These are phyloP conservation scores for Xiphias gladius DNA, from an alignment of 2,113 vertebrate genomes.

Conservation along the genomic window DNA sequence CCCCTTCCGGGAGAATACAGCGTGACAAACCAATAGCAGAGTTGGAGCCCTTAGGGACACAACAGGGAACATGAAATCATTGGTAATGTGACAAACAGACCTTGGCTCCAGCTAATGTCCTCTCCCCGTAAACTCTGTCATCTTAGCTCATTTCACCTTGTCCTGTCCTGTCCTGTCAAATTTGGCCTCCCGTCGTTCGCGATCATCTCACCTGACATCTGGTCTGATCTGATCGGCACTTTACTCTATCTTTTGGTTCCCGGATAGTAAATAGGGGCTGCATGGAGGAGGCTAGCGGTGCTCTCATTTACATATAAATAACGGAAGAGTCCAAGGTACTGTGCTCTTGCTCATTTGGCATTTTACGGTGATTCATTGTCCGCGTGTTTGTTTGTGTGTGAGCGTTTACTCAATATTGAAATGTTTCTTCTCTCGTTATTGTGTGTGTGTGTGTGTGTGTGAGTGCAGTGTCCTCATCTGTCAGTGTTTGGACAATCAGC, in stretches of 20 bases:
- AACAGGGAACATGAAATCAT: slow-evolving; percentile 50
- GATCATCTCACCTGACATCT: slow-evolving; percentile 45
- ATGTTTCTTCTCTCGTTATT: not conserved
- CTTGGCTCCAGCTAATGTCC: slow-evolving; percentile 41
- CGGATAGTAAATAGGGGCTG: slow-evolving; percentile 31
- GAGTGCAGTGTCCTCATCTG: slow-evolving; percentile 4
- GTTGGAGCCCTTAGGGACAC: slow-evolving; percentile 20
- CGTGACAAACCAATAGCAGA: not conserved
- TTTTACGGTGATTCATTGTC: slow-evolving; percentile 32
- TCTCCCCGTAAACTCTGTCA: slow-evolving; percentile 7
- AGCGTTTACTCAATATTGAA: not conserved
- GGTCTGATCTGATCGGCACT: slow-evolving; percentile 57
- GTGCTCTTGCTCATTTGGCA: slow-evolving; percentile 39
- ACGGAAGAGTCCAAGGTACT: slow-evolving; percentile 23
- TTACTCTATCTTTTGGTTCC: slow-evolving; percentile 39
- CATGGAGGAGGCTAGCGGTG: not conserved
- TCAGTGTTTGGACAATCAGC: slow-evolving; percentile 8
- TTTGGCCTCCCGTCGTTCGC: slow-evolving; percentile 39
- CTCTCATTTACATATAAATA: slow-evolving; percentile 78
- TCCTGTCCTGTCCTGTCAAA: slow-evolving; percentile 21
- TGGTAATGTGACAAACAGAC: slow-evolving; percentile 53
- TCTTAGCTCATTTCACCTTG: slow-evolving; percentile 44
- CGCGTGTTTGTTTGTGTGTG: not conserved
- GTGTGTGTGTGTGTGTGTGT: too few species aligned
- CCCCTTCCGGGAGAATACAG: not conserved